A percentile compares a stretch with the other conserved stretches of the same genome.
Conservation (phyloP, 2,113 vertebrate genomes). For the Lepisosteus oculatus region DNA sequence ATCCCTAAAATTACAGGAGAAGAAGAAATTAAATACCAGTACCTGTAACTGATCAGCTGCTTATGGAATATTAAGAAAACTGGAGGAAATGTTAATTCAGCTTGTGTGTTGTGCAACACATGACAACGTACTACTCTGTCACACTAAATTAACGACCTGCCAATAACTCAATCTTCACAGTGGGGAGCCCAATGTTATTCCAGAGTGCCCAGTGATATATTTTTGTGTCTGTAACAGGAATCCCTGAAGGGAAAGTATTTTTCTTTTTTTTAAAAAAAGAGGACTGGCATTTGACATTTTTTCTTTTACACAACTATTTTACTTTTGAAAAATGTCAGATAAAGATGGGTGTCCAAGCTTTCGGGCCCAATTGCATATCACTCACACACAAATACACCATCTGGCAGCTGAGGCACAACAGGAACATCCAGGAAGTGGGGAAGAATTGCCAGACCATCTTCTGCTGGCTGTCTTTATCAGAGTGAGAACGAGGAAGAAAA, state of each 20-base stretch:
- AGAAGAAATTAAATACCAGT: slow-evolving; percentile 36
- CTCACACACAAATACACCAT: slow-evolving; percentile 3
- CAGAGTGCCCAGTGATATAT: slow-evolving; percentile 43
- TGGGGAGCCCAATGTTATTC: slow-evolving; percentile 42
- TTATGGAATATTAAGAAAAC: too few relatives aligned
- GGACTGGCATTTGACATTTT: too few relatives aligned
- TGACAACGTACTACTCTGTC: neutral
- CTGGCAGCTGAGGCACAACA: slow-evolving; percentile 64
- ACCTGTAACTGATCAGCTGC: neutral
- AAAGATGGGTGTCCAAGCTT: too few relatives aligned
- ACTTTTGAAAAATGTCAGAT: too few relatives aligned
- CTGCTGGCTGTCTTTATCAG: slow-evolving; percentile 38
- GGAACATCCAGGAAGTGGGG: slow-evolving; percentile 72
- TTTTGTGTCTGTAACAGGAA: neutral
- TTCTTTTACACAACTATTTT: too few relatives aligned
- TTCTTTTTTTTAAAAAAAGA: too few relatives aligned
- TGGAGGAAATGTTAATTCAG: neutral
- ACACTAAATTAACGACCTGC: slow-evolving; percentile 37
- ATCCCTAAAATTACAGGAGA: slow-evolving; percentile 76
- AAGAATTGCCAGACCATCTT: slow-evolving; percentile 71
- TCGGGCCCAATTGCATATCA: neutral
- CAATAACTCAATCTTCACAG: slow-evolving; percentile 27
- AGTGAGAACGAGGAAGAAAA: slow-evolving; percentile 82
- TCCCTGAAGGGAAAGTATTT: too few relatives aligned
- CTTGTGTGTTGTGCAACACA: slow-evolving; percentile 68